A percentile compares a stretch with the other conserved stretches of the same genome.
phyloP scores from a whole-genome alignment of 2,888 invertebrate species.

The Pyrrhia umbra region DNA sequence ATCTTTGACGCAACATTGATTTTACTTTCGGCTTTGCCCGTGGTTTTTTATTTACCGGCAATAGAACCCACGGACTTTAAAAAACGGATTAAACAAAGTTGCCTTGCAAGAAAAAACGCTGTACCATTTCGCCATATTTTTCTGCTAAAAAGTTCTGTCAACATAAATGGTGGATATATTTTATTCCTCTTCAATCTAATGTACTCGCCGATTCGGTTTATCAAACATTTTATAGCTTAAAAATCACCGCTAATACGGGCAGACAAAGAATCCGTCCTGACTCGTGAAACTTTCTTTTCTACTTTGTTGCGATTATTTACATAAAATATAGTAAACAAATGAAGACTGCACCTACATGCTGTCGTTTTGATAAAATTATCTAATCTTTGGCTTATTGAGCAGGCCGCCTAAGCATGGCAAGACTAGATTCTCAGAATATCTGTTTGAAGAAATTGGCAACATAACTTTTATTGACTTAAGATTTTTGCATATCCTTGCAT shows the following conservation, averaged over 20 bases:
- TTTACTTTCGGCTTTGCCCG: slow-evolving; percentile 7
- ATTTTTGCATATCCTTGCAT: background rate
- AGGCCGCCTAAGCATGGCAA: too few species aligned
- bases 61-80: too few species aligned
- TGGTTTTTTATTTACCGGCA: background rate
- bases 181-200: too few species aligned
- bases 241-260: background rate
- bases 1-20: slow-evolving; percentile 10
- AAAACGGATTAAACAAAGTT: too few species aligned
- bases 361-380: background rate
- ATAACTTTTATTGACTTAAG: too few species aligned
- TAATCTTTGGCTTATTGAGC: background rate
- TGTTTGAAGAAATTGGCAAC: background rate
- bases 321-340: slow-evolving; percentile 5
- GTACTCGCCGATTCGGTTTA: too few species aligned
- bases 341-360: background rate
- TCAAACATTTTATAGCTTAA: too few species aligned
- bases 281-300: slow-evolving; percentile 18
- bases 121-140: too few species aligned
- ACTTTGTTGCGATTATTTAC: slow-evolving; percentile 11
- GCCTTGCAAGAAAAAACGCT: too few species aligned
- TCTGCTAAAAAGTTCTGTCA: too few species aligned
- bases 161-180: too few species aligned
- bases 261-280: background rate
- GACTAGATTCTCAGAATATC: too few species aligned